Conservation (phyloP, 2,797 vertebrate species). For the Emys orbicularis region DNA sequence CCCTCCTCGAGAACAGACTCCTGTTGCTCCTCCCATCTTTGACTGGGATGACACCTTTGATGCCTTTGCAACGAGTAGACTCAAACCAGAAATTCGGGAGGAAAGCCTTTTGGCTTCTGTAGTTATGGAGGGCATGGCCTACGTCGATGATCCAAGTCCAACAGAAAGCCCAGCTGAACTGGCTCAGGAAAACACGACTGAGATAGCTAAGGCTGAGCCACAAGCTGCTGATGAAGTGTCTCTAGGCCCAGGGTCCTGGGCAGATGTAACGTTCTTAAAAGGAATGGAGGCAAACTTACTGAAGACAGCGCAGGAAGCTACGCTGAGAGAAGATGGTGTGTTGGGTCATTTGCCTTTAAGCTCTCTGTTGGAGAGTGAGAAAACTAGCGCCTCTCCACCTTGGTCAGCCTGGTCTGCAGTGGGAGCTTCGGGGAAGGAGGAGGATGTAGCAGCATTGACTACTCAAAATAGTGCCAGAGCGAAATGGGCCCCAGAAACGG, state of each 20-base stretch:
- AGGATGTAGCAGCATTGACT: accelerated
- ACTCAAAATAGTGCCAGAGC: accelerated
- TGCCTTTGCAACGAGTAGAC: slow-evolving; percentile 88
- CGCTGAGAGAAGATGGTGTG: slow-evolving; percentile 10
- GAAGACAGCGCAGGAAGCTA: slow-evolving; percentile 34
- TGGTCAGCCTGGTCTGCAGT: not conserved
- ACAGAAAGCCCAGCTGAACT: accelerated
- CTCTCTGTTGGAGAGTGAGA: not conserved
- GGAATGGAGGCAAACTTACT: slow-evolving; percentile 57
- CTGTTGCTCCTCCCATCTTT: not conserved
- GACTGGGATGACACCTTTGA: slow-evolving; percentile 92
- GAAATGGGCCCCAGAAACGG: not conserved
- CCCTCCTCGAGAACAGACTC: not conserved
- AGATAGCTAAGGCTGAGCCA: accelerated
- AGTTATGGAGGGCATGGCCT: slow-evolving; percentile 47
- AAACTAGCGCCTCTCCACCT: not conserved
- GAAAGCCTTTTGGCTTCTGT: slow-evolving; percentile 41
- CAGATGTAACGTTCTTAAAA: slow-evolving; percentile 1
- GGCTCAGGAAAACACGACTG: accelerated
- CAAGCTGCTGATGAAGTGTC: not conserved
- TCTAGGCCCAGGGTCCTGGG: not conserved
- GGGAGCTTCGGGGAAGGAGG: not conserved
- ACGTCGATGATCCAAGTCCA: not conserved
- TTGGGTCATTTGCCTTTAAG: not conserved
- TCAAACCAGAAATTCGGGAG: slow-evolving; percentile 77